A percentile compares a stretch with the other conserved stretches of the same genome.
These are phyloP conservation scores for Scomber japonicus DNA, from an alignment of 2,113 vertebrate genomes.

Conservation along the genomic window DNA sequence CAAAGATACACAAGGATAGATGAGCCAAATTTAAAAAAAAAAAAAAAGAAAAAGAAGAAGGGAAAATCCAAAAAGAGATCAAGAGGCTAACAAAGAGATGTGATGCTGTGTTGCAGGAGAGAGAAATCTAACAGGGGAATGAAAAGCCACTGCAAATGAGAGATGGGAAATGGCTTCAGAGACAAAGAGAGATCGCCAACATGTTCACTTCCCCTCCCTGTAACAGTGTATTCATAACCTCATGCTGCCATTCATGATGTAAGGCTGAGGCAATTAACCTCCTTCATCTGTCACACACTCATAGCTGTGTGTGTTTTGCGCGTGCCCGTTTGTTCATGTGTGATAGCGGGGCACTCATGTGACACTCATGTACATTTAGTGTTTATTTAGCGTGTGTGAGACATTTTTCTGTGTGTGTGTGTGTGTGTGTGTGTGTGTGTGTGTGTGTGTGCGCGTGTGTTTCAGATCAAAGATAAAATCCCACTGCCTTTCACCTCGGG, in stretches of 20 bases:
- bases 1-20: neutral
- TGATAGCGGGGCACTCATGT: conserved; percentile 12
- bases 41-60: too few relatives aligned
- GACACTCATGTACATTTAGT: neutral
- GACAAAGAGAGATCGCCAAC: conserved; percentile 67
- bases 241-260: conserved; percentile 76
- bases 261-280: conserved; percentile 80
- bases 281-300: conserved; percentile 71
- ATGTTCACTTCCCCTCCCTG: conserved; percentile 70
- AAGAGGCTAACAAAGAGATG: conserved; percentile 17
- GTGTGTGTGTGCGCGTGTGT: conserved; percentile 30
- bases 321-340: neutral
- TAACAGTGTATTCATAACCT: conserved; percentile 53
- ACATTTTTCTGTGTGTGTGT: conserved; percentile 14
- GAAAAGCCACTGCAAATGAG: conserved; percentile 47
- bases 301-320: conserved; percentile 3
- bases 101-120: conserved; percentile 20
- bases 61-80: neutral
- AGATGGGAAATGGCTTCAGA: conserved; percentile 54
- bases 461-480: conserved; percentile 68
- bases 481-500: conserved; percentile 52
- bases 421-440: conserved; percentile 9
- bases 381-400: conserved; percentile 1
- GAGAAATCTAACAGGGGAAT: conserved; percentile 32
- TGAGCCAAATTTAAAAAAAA: neutral